Conservation (phyloP, 1,140 invertebrate genomes). For the Lucilia cuprina region DNA sequence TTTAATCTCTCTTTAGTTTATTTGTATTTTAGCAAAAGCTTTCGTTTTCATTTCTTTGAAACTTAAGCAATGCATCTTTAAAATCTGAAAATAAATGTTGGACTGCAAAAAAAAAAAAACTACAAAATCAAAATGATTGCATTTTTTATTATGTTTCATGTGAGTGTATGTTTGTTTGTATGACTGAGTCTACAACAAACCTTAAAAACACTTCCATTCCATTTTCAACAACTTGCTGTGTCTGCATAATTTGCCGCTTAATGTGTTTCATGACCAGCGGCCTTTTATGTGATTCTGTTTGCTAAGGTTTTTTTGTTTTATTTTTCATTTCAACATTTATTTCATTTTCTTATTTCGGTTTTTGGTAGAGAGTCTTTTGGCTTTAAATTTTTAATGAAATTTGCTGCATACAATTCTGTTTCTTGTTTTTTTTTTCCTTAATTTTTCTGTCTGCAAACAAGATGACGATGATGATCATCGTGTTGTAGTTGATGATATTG, state of each 20-base stretch:
- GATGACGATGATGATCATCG: not conserved
- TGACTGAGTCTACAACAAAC: not conserved
- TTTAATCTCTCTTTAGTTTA: not conserved
- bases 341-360: not conserved
- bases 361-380: not conserved
- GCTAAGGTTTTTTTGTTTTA: not conserved
- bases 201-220: not conserved
- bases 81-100: not conserved
- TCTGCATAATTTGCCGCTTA: slow-evolving; percentile 17
- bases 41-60: slow-evolving; percentile 12
- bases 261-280: slow-evolving; percentile 16
- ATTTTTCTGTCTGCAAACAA: not conserved
- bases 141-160: not conserved
- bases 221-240: slow-evolving; percentile 15
- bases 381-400: slow-evolving; percentile 1
- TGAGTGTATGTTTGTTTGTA: not conserved
- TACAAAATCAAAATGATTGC: slow-evolving; percentile 11
- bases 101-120: not conserved
- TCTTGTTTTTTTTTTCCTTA: not conserved
- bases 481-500: not conserved
- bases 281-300: slow-evolving; percentile 8
- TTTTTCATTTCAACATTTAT: not conserved
- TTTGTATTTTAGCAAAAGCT: not conserved
- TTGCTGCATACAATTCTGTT: not conserved
- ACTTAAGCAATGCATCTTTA: not conserved